Base-by-base conservation (phyloP, 2,797 vertebrate species). In the Paguma larvata region DNA sequence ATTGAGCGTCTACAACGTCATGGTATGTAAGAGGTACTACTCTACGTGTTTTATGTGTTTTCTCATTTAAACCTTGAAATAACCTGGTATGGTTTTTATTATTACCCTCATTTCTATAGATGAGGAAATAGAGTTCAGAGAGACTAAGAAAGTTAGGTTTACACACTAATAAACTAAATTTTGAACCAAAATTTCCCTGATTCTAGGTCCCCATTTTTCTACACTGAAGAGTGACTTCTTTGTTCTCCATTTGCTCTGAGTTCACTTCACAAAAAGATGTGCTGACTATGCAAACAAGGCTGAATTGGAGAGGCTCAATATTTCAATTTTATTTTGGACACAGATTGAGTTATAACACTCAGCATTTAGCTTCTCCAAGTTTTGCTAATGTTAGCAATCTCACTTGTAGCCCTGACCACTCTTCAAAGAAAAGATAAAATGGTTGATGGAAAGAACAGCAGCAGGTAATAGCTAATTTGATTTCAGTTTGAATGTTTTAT, bases 401-500 rank as follows among this genome's bases (percentile, higher is more conserved):
- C 10, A 62, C 48, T 95, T 92, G n/a, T 6, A 56, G 27, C 23
- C 12, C 8, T 89, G 65, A 73, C 63, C 56, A 38, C 25, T 94
- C 10, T 90, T 89, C 62, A 86, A 48, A 93, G 67, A 70, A 83
- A 34, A 78, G 48, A 13, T 73, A 34, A 86, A 93, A 95, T 67
- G 56, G 38, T 63, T 93, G 19, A 62, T 46, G 19, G 48, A 78
- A 96, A 92, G 63, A 93, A 68, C 25, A 95, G 80, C 19, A 83
- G 53, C 53, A 96, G 75, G 75, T 86, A 79, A 78, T 79, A 88
- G 25, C 38, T 85, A 70, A 75, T 95, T 97, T 94, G 70, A 85
- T 96, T 86, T 96, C 27, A 19, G 16, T 70, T 93, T 97, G 56
- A 85, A 93, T 78, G 44, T 63, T 80, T 89, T 91, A 73, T 59